These are phyloP conservation scores for Rhinolophus ferrumequinum DNA, from an alignment of 2,113 vertebrate genomes.

Conservation along the genomic window DNA sequence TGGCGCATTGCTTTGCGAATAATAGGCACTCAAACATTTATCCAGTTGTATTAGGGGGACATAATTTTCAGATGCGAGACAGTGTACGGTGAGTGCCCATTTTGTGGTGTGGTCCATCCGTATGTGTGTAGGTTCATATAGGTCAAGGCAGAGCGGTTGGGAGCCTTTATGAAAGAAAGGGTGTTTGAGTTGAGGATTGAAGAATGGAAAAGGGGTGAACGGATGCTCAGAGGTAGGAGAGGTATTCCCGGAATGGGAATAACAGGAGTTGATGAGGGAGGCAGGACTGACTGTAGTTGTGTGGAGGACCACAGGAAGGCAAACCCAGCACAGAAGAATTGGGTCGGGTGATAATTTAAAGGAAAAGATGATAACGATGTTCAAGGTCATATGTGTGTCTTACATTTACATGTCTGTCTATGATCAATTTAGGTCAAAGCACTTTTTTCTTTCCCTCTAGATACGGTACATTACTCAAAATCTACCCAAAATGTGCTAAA, in stretches of 20 bases:
- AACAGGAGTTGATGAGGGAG: neutral
- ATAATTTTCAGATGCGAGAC: slow-evolving; percentile 20
- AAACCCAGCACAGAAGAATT: neutral
- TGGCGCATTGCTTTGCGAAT: neutral
- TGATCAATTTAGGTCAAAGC: neutral
- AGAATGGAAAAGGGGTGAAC: neutral
- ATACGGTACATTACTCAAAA: neutral
- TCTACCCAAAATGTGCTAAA: neutral
- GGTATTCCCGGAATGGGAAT: neutral
- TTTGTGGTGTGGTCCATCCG: neutral
- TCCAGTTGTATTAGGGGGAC: neutral
- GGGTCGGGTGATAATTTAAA: neutral
- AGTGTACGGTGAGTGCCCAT: neutral
- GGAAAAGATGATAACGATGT: neutral
- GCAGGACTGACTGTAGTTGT: neutral
- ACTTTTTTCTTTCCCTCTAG: neutral
- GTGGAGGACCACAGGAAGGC: neutral
- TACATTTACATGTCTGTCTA: neutral
- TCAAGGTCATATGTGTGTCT: neutral
- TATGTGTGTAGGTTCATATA: neutral
- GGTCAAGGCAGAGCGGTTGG: neutral
- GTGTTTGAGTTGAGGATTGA: neutral
- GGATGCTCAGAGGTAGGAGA: neutral
- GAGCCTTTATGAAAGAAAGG: neutral
- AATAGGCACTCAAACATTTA: neutral